phyloP scores from a whole-genome alignment of 2,797 vertebrate genomes.

The Chelon labrosus region DNA sequence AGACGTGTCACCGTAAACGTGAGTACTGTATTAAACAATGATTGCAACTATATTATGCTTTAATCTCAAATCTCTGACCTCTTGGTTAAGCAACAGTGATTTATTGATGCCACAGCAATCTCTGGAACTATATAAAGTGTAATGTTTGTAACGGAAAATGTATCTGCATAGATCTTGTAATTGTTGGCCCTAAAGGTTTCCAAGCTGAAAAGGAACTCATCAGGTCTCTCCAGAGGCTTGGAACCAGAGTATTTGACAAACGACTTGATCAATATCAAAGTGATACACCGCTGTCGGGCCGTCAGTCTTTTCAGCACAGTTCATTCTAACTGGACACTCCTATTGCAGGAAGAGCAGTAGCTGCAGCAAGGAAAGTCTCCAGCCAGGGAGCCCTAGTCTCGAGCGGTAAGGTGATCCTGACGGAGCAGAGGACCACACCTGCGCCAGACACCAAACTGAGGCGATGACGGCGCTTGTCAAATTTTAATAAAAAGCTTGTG shows the following conservation, averaged over 20 bases:
- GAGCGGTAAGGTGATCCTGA: conserved; percentile 74
- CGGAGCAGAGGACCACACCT: not conserved
- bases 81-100: too few relatives aligned
- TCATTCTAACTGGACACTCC: not conserved
- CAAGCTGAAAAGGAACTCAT: not conserved
- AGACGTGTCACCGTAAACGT: conserved; percentile 76
- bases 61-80: too few relatives aligned
- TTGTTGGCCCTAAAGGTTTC: too few relatives aligned
- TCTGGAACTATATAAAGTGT: too few relatives aligned
- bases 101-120: too few relatives aligned
- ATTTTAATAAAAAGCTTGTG: conserved; percentile 71
- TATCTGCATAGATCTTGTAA: too few relatives aligned
- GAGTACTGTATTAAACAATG: conserved; percentile 45
- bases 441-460: not conserved
- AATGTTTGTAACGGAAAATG: too few relatives aligned
- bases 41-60: too few relatives aligned
- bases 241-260: not conserved
- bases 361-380: not conserved
- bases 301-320: not conserved
- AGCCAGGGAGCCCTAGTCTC: conserved; percentile 69
- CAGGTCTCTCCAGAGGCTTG: too few relatives aligned
- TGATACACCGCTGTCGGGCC: not conserved
- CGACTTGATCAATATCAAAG: not conserved
- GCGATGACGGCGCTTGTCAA: conserved; percentile 9
- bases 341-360: conserved; percentile 66